Evolutionary conservation across 92 coral and sea anemone species (phyloP).

Genomic region (Palythoa caribaeorum): DNA sequence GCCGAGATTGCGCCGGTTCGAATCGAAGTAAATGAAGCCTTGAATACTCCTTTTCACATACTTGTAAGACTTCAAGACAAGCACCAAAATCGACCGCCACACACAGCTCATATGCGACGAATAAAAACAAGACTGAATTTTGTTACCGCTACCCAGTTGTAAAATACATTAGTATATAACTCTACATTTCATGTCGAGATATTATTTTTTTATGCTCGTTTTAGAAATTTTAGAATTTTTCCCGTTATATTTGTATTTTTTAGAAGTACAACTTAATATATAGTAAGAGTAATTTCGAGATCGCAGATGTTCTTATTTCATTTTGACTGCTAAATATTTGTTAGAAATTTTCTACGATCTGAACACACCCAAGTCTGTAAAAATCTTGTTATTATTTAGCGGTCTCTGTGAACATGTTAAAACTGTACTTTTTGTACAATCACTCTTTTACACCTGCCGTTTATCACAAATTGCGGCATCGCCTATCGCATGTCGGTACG

Average conservation of each 20-base stretch:
- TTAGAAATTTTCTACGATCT: neutral
- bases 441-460: slow-evolving; percentile 21
- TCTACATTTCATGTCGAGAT: neutral
- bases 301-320: neutral
- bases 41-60: neutral
- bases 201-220: neutral
- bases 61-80: neutral
- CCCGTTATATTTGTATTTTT: neutral
- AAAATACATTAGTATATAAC: neutral
- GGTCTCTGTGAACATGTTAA: neutral
- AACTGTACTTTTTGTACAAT: neutral
- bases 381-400: slow-evolving; percentile 17
- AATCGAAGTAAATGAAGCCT: neutral
- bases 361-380: slow-evolving; percentile 43
- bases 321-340: neutral
- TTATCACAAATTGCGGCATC: slow-evolving; percentile 18
- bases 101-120: neutral
- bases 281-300: neutral
- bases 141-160: neutral
- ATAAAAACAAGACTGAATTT: neutral
- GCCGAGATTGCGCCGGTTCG: neutral
- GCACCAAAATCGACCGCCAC: neutral
- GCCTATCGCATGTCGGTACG: neutral
- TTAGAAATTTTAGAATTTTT: neutral
- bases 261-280: neutral